Evolutionary conservation across 2,888 invertebrate species (phyloP).

Genomic region (Tipula confusa): DNA sequence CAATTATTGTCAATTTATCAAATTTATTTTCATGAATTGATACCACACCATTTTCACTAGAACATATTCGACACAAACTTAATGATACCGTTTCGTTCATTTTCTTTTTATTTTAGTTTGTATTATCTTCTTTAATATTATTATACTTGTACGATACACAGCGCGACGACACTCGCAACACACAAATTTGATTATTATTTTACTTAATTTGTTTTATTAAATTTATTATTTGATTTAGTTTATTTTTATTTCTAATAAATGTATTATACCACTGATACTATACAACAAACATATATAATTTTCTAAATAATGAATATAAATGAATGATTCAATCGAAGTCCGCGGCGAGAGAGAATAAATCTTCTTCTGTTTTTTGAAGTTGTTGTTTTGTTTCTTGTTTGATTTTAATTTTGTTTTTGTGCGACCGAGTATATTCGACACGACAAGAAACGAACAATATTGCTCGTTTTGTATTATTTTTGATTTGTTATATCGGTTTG

Average conservation of each 20-base stretch:
- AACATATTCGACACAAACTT: conserved; percentile 3
- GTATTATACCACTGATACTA: no score
- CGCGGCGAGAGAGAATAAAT: not conserved
- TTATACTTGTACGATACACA: no score
- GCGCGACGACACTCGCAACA: no score
- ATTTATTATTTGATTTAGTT: not conserved
- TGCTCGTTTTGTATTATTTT: not conserved
- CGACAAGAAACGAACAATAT: not conserved
- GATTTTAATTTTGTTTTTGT: no score
- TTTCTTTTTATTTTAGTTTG: not conserved
- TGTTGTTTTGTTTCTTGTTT: not conserved
- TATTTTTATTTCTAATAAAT: not conserved
- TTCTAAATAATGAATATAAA: no score
- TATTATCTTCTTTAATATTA: no score
- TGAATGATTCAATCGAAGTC: not conserved
- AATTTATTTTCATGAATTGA: not conserved
- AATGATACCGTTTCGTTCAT: not conserved
- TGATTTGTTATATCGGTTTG: not conserved
- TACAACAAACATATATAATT: no score
- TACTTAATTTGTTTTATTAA: not conserved
- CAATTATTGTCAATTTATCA: not conserved
- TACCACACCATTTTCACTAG: not conserved
- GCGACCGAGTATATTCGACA: not conserved
- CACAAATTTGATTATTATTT: not conserved
- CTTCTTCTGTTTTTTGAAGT: not conserved